These are phyloP conservation scores for Aphrophora alni DNA, from an alignment of 2,888 invertebrate species.

Conservation along the genomic window DNA sequence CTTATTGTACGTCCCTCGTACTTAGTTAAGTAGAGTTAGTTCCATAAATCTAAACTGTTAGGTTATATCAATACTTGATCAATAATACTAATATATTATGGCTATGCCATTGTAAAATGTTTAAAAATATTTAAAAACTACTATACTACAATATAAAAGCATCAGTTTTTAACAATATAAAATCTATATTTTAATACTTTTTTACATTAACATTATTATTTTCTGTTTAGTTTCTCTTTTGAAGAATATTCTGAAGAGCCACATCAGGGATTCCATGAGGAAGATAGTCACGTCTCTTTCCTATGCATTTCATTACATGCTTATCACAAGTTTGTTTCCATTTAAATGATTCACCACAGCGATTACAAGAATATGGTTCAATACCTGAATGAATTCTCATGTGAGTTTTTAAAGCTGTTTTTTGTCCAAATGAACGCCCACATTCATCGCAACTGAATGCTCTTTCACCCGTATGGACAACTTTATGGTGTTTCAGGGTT, in stretches of 20 bases:
- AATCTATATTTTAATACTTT: background rate
- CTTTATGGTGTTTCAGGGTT: conserved; percentile 31
- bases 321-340: conserved; percentile 38
- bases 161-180: background rate
- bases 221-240: background rate
- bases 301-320: conserved; percentile 31
- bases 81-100: background rate
- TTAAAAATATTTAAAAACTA: background rate
- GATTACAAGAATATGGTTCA: conserved; percentile 38
- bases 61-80: background rate
- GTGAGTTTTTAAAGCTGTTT: conserved; percentile 35
- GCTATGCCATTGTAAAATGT: background rate
- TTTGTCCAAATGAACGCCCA: conserved; percentile 33
- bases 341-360: conserved; percentile 33
- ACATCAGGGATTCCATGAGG: background rate
- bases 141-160: background rate
- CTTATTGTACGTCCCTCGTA: no score
- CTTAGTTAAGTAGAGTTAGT: background rate
- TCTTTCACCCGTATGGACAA: conserved; percentile 33
- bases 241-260: background rate
- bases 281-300: conserved; percentile 11
- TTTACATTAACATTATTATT: background rate
- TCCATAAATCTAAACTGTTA: background rate
- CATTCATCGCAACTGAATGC: conserved; percentile 35
- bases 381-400: conserved; percentile 22